Percentiles rank a stretch among this genome's conserved stretches.
Conservation (phyloP, 2,797 vertebrate genomes). For the Sardinella longiceps region DNA sequence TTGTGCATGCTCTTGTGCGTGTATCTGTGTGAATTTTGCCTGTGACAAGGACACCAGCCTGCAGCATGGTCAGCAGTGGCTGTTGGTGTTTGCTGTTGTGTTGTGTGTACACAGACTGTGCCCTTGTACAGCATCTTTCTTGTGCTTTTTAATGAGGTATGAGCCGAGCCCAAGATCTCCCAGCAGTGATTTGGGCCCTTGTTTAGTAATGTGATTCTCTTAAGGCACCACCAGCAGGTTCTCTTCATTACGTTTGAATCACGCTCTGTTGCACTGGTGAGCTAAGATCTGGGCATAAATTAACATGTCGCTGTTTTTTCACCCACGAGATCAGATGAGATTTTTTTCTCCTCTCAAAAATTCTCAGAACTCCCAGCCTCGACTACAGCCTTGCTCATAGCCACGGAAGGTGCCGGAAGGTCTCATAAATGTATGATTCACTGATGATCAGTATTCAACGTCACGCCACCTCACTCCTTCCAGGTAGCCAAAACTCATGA, state of each 20-base stretch:
- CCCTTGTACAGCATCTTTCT: neutral
- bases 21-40: neutral
- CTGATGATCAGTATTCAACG: neutral
- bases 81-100: neutral
- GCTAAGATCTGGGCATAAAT: neutral
- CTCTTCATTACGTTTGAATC: neutral
- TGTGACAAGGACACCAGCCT: conserved; percentile 11
- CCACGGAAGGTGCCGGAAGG: neutral
- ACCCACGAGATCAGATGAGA: neutral
- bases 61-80: neutral
- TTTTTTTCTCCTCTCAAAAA: neutral
- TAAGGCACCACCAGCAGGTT: neutral
- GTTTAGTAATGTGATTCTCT: neutral
- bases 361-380: neutral
- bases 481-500: neutral
- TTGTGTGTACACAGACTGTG: neutral
- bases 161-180: neutral
- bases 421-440: conserved; percentile 16
- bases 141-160: neutral
- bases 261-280: neutral
- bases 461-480: neutral
- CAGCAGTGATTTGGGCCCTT: neutral
- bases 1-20: neutral
- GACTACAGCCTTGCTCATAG: neutral
- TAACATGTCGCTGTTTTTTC: neutral